phyloP scores from a whole-genome alignment of 2,888 invertebrate genomes.

The Therioaphis trifolii region DNA sequence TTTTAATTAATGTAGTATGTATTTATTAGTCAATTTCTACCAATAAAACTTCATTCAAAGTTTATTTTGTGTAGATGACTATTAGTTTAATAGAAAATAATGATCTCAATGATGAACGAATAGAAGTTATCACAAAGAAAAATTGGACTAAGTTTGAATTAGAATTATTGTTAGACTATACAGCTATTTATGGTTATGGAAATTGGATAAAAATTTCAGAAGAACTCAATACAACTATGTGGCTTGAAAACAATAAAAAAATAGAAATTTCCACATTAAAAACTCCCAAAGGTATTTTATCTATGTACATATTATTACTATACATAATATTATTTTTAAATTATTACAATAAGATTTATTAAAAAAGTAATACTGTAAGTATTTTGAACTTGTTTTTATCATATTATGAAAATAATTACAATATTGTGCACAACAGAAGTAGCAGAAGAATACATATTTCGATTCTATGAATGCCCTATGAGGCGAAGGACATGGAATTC shows the following conservation, averaged over 20 bases:
- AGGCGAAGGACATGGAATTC: slow-evolving; percentile 19
- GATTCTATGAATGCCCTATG: slow-evolving; percentile 20
- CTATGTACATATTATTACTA: neutral
- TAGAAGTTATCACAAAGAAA: too few species aligned
- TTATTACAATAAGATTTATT: too few species aligned
- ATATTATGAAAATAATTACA: neutral
- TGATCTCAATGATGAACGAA: too few species aligned
- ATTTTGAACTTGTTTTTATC: neutral
- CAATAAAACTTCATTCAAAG: too few species aligned
- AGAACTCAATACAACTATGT: slow-evolving; percentile 20
- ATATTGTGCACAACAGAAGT: neutral
- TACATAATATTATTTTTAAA: too few species aligned
- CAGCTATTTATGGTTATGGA: slow-evolving; percentile 94
- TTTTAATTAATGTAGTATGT: too few species aligned
- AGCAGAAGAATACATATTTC: slow-evolving; percentile 3
- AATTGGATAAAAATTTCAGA: slow-evolving; percentile 93
- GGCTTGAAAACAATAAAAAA: slow-evolving; percentile 11
- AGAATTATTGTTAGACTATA: slow-evolving; percentile 88
- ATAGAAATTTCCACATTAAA: slow-evolving; percentile 85
- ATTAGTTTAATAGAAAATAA: neutral
- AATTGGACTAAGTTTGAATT: slow-evolving; percentile 94
- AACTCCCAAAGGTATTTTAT: slow-evolving; percentile 81
- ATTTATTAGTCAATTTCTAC: too few species aligned
- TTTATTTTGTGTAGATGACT: neutral
- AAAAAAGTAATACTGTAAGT: too few species aligned